Conservation (phyloP, 2,113 vertebrate species). For the Erythrolamprus reginae region DNA sequence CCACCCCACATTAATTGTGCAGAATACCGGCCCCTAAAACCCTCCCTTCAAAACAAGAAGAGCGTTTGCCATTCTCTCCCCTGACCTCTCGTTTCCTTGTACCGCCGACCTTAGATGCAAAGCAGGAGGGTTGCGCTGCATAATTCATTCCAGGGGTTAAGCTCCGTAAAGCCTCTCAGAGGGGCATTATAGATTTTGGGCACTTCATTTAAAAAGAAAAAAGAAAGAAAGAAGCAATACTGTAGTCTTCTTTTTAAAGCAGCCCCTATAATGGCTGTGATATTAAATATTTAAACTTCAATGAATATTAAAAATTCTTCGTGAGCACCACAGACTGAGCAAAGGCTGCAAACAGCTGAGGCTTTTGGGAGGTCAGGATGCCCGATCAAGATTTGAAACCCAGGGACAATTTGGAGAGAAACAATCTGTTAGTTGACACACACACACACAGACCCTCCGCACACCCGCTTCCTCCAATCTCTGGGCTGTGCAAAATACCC, state of each 20-base stretch:
- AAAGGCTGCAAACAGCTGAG: neutral
- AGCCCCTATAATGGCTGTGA: neutral
- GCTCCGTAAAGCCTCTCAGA: neutral
- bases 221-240: neutral
- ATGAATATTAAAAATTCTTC: slow-evolving; percentile 8
- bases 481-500: neutral
- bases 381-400: neutral
- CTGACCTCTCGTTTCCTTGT: neutral
- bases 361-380: neutral
- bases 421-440: neutral
- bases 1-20: neutral
- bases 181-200: neutral
- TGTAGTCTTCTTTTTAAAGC: neutral
- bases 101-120: neutral
- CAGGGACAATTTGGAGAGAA: neutral
- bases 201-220: neutral
- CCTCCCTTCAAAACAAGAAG: neutral
- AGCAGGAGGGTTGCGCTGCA: neutral
- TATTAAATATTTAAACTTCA: slow-evolving; percentile 15
- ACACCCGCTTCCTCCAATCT: neutral
- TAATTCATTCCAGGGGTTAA: neutral
- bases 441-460: accelerated
- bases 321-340: neutral
- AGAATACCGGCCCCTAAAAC: neutral
- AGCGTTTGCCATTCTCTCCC: neutral